Conservation (phyloP, 2,888 invertebrate genomes). For the Zygaena filipendulae region DNA sequence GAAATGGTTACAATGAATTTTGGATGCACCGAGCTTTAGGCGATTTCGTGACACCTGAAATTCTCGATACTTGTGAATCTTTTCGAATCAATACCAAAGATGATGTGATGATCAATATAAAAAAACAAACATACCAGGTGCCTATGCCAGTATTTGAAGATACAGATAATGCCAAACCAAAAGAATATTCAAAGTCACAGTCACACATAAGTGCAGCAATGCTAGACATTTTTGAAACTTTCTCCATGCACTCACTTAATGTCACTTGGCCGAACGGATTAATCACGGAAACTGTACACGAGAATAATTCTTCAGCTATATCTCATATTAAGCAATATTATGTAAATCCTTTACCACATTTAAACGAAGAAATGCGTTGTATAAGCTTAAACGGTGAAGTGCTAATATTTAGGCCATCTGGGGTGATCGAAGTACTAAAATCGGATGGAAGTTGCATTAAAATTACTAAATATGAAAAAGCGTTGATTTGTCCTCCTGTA, state of each 20-base stretch:
- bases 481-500: slow-evolving; percentile 12
- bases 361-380: slow-evolving; percentile 45
- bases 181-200: slow-evolving; percentile 19
- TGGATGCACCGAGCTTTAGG: slow-evolving; percentile 47
- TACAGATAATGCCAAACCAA: slow-evolving; percentile 20
- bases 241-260: slow-evolving; percentile 34
- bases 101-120: slow-evolving; percentile 39
- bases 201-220: slow-evolving; percentile 15
- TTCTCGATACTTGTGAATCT: slow-evolving; percentile 35
- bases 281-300: slow-evolving; percentile 45
- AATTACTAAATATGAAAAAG: slow-evolving; percentile 37
- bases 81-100: slow-evolving; percentile 45
- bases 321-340: slow-evolving; percentile 51
- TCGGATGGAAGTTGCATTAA: slow-evolving; percentile 42
- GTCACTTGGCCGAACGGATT: slow-evolving; percentile 57
- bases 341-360: slow-evolving; percentile 18
- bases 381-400: slow-evolving; percentile 52
- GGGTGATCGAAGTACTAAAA: slow-evolving; percentile 35
- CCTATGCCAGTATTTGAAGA: slow-evolving; percentile 16
- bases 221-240: slow-evolving; percentile 22
- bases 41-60: slow-evolving; percentile 23
- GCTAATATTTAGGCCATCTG: slow-evolving; percentile 37
- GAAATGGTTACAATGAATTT: slow-evolving; percentile 41
- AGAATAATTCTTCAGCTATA: slow-evolving; percentile 32
- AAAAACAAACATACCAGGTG: slow-evolving; percentile 31